A percentile compares a stretch with the other conserved stretches of the same genome.
Conservation (phyloP, 2,888 invertebrate species). For the Catocala nupta region DNA sequence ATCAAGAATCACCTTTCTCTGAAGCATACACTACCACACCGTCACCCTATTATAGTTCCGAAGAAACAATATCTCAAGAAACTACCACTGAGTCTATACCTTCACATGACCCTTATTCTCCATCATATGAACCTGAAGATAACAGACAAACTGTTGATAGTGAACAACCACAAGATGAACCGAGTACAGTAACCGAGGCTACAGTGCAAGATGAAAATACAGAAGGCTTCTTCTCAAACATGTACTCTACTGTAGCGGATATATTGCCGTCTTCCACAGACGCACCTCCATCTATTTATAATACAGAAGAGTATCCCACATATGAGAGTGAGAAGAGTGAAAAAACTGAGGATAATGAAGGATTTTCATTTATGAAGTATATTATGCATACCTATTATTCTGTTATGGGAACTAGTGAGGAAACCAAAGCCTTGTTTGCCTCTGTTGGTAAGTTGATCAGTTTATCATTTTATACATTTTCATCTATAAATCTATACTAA, state of each 20-base stretch:
- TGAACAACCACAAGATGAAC: slow-evolving; percentile 40
- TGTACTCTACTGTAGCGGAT: slow-evolving; percentile 73
- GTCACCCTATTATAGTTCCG: slow-evolving; percentile 18
- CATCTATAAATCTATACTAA: too few species aligned
- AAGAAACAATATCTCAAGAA: slow-evolving; percentile 20
- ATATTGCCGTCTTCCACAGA: slow-evolving; percentile 73
- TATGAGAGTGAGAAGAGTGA: slow-evolving; percentile 48
- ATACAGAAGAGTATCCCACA: slow-evolving; percentile 57
- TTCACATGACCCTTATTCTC: slow-evolving; percentile 18
- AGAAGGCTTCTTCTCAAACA: slow-evolving; percentile 67
- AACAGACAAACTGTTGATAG: slow-evolving; percentile 39
- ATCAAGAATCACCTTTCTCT: slow-evolving; percentile 18
- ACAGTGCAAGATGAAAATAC: slow-evolving; percentile 49
- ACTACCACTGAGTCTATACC: slow-evolving; percentile 35
- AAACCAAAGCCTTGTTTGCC: slow-evolving; percentile 76
- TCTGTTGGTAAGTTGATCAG: slow-evolving; percentile 66
- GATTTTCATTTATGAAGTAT: slow-evolving; percentile 75
- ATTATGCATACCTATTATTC: slow-evolving; percentile 68
- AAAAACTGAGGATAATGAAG: slow-evolving; percentile 52
- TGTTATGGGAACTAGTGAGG: slow-evolving; percentile 71
- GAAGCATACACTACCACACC: slow-evolving; percentile 28
- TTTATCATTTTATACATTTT: too few species aligned
- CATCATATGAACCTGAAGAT: slow-evolving; percentile 19
- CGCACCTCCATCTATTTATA: slow-evolving; percentile 66
- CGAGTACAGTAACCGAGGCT: slow-evolving; percentile 33